These are phyloP conservation scores for Candoia aspera DNA, from an alignment of 2,113 vertebrate genomes.

Conservation along the genomic window DNA sequence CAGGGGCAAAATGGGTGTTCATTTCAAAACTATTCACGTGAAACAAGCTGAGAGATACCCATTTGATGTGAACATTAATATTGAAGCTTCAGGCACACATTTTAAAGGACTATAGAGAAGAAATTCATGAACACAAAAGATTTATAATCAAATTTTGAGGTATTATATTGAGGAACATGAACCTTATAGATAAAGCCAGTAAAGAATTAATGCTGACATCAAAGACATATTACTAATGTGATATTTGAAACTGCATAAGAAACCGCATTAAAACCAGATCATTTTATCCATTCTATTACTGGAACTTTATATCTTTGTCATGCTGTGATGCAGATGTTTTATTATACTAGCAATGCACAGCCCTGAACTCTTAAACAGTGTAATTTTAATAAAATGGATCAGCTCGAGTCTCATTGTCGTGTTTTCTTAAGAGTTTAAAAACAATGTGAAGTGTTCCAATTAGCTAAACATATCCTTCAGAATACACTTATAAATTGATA, in stretches of 20 bases:
- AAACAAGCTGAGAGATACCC: constrained; percentile 55
- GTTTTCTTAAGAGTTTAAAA: neutral
- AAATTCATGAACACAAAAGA: neutral
- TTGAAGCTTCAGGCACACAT: neutral
- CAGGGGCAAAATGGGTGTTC: constrained; percentile 43
- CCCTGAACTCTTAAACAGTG: neutral
- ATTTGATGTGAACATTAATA: neutral
- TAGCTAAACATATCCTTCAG: neutral
- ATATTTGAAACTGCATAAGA: neutral
- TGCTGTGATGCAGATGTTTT: neutral
- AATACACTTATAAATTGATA: neutral
- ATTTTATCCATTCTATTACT: neutral
- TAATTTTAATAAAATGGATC: neutral
- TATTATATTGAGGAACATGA: neutral
- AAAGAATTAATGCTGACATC: neutral
- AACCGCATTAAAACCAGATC: neutral
- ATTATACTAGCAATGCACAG: neutral
- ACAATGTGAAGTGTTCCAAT: neutral
- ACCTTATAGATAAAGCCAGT: neutral
- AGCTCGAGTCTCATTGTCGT: neutral
- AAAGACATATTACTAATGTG: neutral
- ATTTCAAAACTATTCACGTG: constrained; percentile 67
- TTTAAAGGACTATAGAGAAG: neutral
- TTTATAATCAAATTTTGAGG: neutral
- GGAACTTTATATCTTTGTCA: neutral